These are phyloP conservation scores for Telmatochromis sp. DNA, from an alignment of 2,113 vertebrate genomes.

Conservation along the genomic window DNA sequence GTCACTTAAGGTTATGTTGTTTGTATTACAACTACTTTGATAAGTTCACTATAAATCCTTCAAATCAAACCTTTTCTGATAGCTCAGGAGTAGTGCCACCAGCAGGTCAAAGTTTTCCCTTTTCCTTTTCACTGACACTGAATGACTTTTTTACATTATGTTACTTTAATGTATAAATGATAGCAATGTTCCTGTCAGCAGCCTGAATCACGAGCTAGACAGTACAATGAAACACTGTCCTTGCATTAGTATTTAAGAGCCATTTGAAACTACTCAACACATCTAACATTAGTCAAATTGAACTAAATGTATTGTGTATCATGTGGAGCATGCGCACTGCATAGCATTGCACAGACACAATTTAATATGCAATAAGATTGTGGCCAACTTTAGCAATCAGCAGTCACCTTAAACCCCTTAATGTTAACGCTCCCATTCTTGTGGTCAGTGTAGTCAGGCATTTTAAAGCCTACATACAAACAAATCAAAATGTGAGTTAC, in stretches of 20 bases:
- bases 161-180: neutral
- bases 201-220: neutral
- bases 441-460: neutral
- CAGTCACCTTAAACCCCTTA: neutral
- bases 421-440: neutral
- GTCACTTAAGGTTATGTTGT: neutral
- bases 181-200: neutral
- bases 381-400: neutral
- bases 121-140: neutral
- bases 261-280: neutral
- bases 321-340: neutral
- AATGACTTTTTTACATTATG: neutral
- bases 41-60: neutral
- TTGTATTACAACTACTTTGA: neutral
- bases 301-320: neutral
- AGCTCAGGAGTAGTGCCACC: neutral
- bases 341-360: neutral
- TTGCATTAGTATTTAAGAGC: neutral
- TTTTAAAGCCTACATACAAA: neutral
- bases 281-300: neutral
- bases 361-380: neutral
- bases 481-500: neutral
- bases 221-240: neutral
- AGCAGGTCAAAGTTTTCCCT: neutral
- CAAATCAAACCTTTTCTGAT: neutral